Evolutionary conservation across 1,140 invertebrate species (phyloP), one percentile per base, ranked within the genome.

Genomic region (Harlomillsia oculata): DNA sequence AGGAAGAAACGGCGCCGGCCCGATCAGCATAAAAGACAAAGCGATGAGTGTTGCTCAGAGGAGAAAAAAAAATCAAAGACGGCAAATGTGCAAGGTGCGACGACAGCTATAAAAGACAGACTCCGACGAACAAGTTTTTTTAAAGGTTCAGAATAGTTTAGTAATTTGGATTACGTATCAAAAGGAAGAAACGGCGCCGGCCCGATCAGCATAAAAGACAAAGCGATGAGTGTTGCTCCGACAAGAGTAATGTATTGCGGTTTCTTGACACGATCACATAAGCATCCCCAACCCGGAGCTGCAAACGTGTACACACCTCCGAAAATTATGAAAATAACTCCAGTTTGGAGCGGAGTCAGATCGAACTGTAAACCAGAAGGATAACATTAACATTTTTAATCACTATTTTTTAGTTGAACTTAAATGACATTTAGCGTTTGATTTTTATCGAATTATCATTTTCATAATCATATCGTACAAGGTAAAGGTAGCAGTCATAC

Each of bases 251-350:
- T 76, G 37, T 80, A 69, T 69, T 86, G 85, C 0, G 84, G 83
- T 30, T 75, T 74, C 26, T 59, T 45, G 50, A 77, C 78, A 5
- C 52, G 62, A 68, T 89, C 87, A 66, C 85, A 87, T 0, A 88
- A 61, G 78, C 80, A 83, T 30, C 89, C 89, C 82, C 85, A 92
- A 11, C 74, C 71, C 0, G 89, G 88, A 0, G 87, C 85, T 0
- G 84, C 84, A 0, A 85, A 34, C 1, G 87, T 88, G 69, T 92
- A 92, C 11, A 82, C 79, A 1, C 82, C 86, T 5, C 89, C 89
- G 66, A 87, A 89, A 44, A 91, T 83, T n/a, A 92, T 79, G 69
- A 91, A 92, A 79, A 91, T 84, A 14, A 89, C 68, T 0, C 89
- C 89, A 29, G 89, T 72, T 8, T 86, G 68, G 4, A 88, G 76